Conservation (phyloP, 1,140 invertebrate species). For the Ceratina australensis region DNA sequence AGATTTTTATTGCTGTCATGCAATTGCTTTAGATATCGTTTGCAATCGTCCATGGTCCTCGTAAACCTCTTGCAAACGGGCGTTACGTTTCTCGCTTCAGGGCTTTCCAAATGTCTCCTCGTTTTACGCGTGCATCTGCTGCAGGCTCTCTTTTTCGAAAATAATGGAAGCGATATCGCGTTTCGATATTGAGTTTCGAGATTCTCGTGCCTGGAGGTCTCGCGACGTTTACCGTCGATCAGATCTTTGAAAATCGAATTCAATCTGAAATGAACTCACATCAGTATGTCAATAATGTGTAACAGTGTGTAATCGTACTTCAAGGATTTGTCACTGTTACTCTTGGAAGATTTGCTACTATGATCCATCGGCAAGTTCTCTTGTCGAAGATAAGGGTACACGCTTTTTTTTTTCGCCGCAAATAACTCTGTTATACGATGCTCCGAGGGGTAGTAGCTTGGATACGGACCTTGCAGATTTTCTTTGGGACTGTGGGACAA, state of each 20-base stretch:
- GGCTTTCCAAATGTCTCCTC: not conserved
- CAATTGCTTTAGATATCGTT: slow-evolving; percentile 46
- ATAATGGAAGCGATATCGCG: slow-evolving; percentile 6
- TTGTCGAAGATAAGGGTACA: slow-evolving; percentile 16
- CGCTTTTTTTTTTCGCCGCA: slow-evolving; percentile 43
- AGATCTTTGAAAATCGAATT: not conserved
- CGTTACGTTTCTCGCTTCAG: not conserved
- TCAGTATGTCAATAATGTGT: not conserved
- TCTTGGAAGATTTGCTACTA: slow-evolving; percentile 51
- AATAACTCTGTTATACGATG: slow-evolving; percentile 42
- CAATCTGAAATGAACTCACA: slow-evolving; percentile 1
- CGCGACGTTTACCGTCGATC: not conserved
- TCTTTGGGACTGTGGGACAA: slow-evolving; percentile 25
- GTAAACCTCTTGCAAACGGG: slow-evolving; percentile 22
- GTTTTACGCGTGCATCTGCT: not conserved
- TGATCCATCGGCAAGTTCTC: slow-evolving; percentile 32
- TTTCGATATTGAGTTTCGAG: slow-evolving; percentile 9
- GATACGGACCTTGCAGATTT: slow-evolving; percentile 12
- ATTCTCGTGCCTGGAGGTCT: slow-evolving; percentile 45
- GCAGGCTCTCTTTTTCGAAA: not conserved
- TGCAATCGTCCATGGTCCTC: slow-evolving; percentile 44
- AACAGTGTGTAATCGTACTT: slow-evolving; percentile 23
- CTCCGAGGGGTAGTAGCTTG: slow-evolving; percentile 23
- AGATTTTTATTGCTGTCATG: slow-evolving; percentile 43
- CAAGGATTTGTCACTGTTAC: slow-evolving; percentile 48